Base-by-base conservation (phyloP, 2,888 invertebrate species). In the Leptopterna dolabrata region DNA sequence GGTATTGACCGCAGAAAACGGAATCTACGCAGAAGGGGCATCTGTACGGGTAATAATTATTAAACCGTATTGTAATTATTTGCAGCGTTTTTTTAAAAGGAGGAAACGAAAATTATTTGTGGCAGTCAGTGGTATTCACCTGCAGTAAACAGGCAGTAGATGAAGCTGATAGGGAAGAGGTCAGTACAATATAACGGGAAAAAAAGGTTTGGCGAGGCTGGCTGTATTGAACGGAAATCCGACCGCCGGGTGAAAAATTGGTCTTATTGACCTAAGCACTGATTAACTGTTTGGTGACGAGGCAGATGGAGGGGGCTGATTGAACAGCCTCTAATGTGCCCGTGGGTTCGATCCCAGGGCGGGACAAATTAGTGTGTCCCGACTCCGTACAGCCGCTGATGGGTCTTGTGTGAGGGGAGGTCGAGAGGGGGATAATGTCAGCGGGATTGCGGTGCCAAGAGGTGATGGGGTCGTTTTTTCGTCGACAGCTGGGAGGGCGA, bases 381-480 rank as follows among this genome's bases (percentile, higher is more conserved):
- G 63, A 27, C 24, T 63, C 63, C 24, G 27, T 27, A 19, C 4
- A 36, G 36, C 24, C 7, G 55, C 43, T n/a, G 76, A 76, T n/a
- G 76, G 24, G 76, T 36, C 36, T 6, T 9, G 7, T 3, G 13
- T 29, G 36, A n/a, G n/a, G n/a, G n/a, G n/a, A n/a, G 36, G 43
- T 29, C 30, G 9, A n/a, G 73, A 73, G 73, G 73, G 30, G 30
- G 30, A 2, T 9, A 41, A 24, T 36, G 43, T 36, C 41, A 76
- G 76, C 43, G 76, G 76, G 76, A 76, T 76, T 76, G 36, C 76
- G 36, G 43, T 76, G 36, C 36, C 76, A 43, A 76, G 19, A 76
- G 76, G 76, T 76, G 76, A 36, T 14, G 19, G 76, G 36, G 76
- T 76, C 63, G 63, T 63, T 63, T 63, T 63, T 63, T 24, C 19